Percentiles rank a stretch among this genome's conserved stretches.
Conservation (phyloP, 2,888 invertebrate species). For the Odiellus spinosus region DNA sequence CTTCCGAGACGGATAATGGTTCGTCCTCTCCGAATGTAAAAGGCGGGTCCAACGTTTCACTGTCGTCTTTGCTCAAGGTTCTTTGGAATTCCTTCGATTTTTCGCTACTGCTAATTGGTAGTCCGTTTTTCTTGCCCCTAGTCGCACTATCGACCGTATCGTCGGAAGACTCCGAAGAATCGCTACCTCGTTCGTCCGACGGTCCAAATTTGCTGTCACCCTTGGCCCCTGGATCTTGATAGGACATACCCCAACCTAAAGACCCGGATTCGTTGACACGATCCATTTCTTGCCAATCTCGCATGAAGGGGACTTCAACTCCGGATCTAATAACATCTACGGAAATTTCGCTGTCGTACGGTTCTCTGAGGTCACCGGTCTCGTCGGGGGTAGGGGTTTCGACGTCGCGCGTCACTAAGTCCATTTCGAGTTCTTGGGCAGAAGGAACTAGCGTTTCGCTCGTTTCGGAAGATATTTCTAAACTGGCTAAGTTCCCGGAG, state of each 20-base stretch:
- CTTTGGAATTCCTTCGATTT: not conserved
- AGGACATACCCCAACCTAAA: not conserved
- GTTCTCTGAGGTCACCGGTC: slow-evolving; percentile 17
- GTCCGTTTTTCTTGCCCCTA: too few relatives aligned
- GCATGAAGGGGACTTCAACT: slow-evolving; percentile 16
- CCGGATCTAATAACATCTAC: slow-evolving; percentile 21
- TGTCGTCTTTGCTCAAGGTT: not conserved
- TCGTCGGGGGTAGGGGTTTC: slow-evolving; percentile 33
- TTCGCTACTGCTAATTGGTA: not conserved
- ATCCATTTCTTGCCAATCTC: slow-evolving; percentile 10
- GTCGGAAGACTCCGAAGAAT: not conserved
- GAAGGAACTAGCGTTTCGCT: slow-evolving; percentile 88
- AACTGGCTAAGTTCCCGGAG: slow-evolving; percentile 70
- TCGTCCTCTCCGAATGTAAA: slow-evolving; percentile 5
- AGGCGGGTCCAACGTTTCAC: not conserved
- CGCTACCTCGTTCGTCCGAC: not conserved
- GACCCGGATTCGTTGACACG: not conserved
- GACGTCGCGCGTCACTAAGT: slow-evolving; percentile 43
- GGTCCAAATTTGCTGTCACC: not conserved
- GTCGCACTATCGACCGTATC: not conserved
- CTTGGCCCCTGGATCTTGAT: not conserved
- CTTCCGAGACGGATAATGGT: slow-evolving; percentile 17
- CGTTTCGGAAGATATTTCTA: slow-evolving; percentile 69
- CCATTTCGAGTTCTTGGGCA: slow-evolving; percentile 49
- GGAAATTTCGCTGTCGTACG: slow-evolving; percentile 28